Conservation (phyloP, 1,140 invertebrate species). For the Octopus bimaculoides region DNA sequence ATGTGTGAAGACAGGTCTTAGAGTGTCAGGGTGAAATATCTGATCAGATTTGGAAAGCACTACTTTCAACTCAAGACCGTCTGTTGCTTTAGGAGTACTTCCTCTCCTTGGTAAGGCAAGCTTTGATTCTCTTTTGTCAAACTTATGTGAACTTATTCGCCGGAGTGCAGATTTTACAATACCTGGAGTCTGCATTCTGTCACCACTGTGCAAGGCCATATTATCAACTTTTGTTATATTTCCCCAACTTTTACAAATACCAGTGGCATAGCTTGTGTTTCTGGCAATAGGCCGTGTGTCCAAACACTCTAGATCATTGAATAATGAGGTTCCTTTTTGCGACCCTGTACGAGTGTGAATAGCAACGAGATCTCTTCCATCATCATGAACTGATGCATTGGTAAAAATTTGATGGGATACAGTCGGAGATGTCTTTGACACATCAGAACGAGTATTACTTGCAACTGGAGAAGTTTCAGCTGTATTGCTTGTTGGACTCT, state of each 20-base stretch:
- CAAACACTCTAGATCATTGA: neutral
- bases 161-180: neutral
- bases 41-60: slow-evolving; percentile 3
- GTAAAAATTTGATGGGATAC: neutral
- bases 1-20: neutral
- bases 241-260: slow-evolving; percentile 2
- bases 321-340: neutral
- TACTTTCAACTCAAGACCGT: neutral
- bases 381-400: neutral
- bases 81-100: neutral
- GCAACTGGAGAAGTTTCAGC: no score
- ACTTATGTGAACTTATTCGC: neutral
- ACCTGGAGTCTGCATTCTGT: neutral
- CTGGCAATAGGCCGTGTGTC: neutral
- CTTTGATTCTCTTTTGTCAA: slow-evolving; percentile 3
- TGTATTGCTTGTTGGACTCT: no score
- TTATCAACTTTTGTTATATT: slow-evolving; percentile 5
- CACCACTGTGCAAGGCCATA: neutral
- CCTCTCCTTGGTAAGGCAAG: slow-evolving; percentile 5
- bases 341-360: neutral
- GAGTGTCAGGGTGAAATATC: neutral
- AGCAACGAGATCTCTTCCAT: neutral
- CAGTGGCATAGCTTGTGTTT: neutral
- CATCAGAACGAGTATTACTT: neutral
- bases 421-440: neutral